Evolutionary conservation across 2,888 invertebrate species (phyloP), one percentile per base, ranked within the genome.

Genomic region (Ypsolopha sequella): DNA sequence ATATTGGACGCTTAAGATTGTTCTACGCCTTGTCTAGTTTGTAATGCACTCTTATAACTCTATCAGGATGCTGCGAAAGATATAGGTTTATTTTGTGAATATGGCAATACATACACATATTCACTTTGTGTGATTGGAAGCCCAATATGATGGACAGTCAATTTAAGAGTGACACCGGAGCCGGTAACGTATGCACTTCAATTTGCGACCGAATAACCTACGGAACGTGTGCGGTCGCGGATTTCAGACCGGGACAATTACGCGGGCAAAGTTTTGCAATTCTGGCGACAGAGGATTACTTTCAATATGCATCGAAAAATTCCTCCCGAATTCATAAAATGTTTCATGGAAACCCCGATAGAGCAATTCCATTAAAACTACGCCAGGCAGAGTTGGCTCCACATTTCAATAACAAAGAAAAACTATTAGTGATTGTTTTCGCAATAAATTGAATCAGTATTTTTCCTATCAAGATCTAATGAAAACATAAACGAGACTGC

Each of bases 71-170:
- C 24, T 3, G 24, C 24, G 24, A 24, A n/a, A n/a, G 24, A 24
- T 24, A 4, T 4, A 24, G 24, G 2, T 24, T 4, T 24, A 24
- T 24, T 24, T 24, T 24, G 24, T 24, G 4, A 24, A 24, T 24
- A 24, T 2, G 24, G 24, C 2, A 24, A 24, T 24, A 24, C 24
- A 24, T 24, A 4, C 24, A 24, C 24, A 24, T 24, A 24, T 54
- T 51, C 55, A 48, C 55, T 49, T 49, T 34, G 52, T 58, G 55
- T 53, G 58, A 60, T 58, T 59, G 62, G 62, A 63, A 61, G 58
- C 61, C 61, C 57, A 59, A 67, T 69, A 66, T 75, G 70, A 76
- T 69, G 68, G 74, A 70, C 76, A 73, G 65, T 68, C 68, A 71
- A 74, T 76, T 74, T 69, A 65, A 66, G 65, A 64, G 64, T 59